Base-by-base conservation (phyloP, 2,888 invertebrate species). In the Chymomyza amoena region DNA sequence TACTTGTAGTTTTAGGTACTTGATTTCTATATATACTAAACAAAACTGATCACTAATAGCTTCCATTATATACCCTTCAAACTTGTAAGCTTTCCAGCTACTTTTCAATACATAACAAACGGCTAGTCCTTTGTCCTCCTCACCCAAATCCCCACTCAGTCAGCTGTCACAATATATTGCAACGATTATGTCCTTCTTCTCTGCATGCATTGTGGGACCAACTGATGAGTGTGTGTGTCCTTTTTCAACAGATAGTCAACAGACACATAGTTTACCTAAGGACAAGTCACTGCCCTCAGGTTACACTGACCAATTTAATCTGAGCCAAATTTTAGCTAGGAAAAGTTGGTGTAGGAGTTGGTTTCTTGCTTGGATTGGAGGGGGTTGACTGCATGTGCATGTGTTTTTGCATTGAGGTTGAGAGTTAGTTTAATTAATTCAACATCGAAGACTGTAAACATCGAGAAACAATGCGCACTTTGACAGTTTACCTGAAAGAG, bases 401-500 rank as follows among this genome's bases (percentile, higher is more conserved):
- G 57, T 52, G 57, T 36, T 39, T 15, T n/a, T 66, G 69, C 16
- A 16, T 64, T 64, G 61, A 70, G 70, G 68, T 77, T 69, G 73
- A 81, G 78, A 83, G 80, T 84, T 81, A 83, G 86, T 87, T 87
- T 87, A 87, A 89, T 87, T 87, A 87, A 87, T 89, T 79, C 87
- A 75, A 78, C 84, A 80, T 77, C 83, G 78, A 75, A 73, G 77
- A 65, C 75, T 84, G 88, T 84, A 74, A 88, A 84, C 87, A 83
- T 73, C 73, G 66, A 39, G 66, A 45, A 66, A 75, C 86, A 69
- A 73, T 68, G 69, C 64, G 25, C 64, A 73, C 72, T 70, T 79
- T 88, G 87, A 87, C 87, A 87, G 89, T 80, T 83, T 88, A 87
- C 89, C 81, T 73, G 86, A 88, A 87, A 87, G 81, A 83, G 87